Percentiles rank a stretch among this genome's conserved stretches.
Evolutionary conservation across 30 jellyfish, hydroid and myxozoan species (phyloP).

Genomic region (Aurelia sp.): DNA sequence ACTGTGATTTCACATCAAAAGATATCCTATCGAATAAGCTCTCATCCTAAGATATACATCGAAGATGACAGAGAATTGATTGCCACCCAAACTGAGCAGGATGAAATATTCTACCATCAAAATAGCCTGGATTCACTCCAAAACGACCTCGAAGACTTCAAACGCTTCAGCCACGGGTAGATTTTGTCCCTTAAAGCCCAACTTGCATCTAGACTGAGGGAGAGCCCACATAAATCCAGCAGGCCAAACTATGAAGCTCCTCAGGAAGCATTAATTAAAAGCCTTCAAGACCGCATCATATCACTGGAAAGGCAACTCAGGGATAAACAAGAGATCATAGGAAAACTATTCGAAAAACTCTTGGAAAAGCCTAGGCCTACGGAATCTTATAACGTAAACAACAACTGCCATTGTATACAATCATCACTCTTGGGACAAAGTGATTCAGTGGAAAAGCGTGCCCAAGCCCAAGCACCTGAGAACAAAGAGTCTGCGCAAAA

Average conservation of each 20-base stretch:
- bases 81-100: constrained; percentile 44
- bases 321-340: background rate
- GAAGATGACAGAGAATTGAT: constrained; percentile 21
- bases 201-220: no score
- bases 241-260: no score
- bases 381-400: constrained; percentile 6
- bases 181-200: constrained; percentile 8
- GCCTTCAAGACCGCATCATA: no score
- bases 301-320: no score
- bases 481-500: constrained; percentile 6
- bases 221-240: no score
- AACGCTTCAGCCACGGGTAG: constrained; percentile 23
- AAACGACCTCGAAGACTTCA: constrained; percentile 43
- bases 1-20: constrained; percentile 38
- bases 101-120: constrained; percentile 24
- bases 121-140: constrained; percentile 34
- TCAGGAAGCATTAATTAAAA: no score
- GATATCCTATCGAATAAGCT: constrained; percentile 48
- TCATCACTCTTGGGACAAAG: background rate
- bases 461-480: constrained; percentile 9
- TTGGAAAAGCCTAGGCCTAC: background rate
- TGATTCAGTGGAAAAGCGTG: constrained; percentile 18
- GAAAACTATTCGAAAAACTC: background rate
- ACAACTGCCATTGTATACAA: constrained; percentile 6
- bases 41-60: constrained; percentile 24